Evolutionary conservation across 2,797 vertebrate species (phyloP), one percentile per base, ranked within the genome.

Genomic region (Buphagus erythrorhynchus): DNA sequence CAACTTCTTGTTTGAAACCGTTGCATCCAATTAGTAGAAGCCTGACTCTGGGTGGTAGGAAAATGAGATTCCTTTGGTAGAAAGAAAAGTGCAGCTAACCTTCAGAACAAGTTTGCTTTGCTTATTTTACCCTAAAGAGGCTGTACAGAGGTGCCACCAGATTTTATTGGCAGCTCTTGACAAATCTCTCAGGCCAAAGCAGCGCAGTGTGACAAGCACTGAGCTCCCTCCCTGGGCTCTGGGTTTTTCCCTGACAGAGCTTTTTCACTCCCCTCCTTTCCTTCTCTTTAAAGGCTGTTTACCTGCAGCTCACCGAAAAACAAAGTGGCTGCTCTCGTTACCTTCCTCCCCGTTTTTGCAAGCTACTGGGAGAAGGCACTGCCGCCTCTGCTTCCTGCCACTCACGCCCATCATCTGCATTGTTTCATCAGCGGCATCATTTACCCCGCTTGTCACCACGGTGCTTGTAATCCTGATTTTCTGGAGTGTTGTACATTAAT

Each of bases 201-300:
- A 80, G 48, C 0, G 0, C 3, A 6, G 28, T 40, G 57, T 55
- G 28, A 58, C 0, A 4, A n/a, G 43, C 55, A 26, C 55, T 18
- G 20, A 45, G 16, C 36, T 78, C 25, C 17, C 9, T 62, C 25
- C 40, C n/a, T 10, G 19, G 1, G n/a, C 38, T 33, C 63, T 49
- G 1, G 0, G 4, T 9, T 65, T 45, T 65, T 43, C 20, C 62
- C 35, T 26, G 25, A 28, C 22, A 65, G n/a, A 61, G 28, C 10
- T 84, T 45, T 66, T 68, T 49, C 58, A 52, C 46, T 46, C 49
- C 15, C 17, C 63, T 26, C 51, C 14, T 43, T 55, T 33, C n/a
- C 17, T 67, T 35, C 28, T 18, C 5, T 45, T 52, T 10, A 21
- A 18, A 46, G 42, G 38, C 29, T 65, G 31, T 62, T 75, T 43